phyloP scores from a whole-genome alignment of 2,113 vertebrate genomes.

The Silurus glanis region DNA sequence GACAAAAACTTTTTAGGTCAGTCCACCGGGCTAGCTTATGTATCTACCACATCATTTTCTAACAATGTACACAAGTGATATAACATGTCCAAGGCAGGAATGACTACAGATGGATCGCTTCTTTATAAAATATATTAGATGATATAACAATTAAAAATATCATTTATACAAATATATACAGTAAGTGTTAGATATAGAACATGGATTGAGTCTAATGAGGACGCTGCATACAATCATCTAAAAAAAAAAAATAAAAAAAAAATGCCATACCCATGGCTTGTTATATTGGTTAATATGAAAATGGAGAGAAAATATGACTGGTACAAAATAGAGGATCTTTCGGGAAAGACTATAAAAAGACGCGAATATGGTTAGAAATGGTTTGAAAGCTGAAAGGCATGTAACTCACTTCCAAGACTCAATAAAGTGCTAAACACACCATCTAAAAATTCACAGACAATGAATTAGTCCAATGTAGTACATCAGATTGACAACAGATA shows the following conservation, averaged over 20 bases:
- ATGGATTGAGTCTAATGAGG: constrained; percentile 2
- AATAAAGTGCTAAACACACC: constrained; percentile 83
- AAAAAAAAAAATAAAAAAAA: constrained; percentile 38
- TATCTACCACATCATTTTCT: neutral
- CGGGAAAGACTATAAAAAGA: constrained; percentile 55
- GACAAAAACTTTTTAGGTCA: neutral
- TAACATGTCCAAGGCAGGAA: constrained; percentile 39
- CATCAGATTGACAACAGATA: constrained; percentile 34
- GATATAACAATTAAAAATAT: constrained; percentile 2
- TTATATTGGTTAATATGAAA: constrained; percentile 41
- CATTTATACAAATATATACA: constrained; percentile 42
- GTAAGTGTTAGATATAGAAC: constrained; percentile 4
- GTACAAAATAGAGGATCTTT: constrained; percentile 42
- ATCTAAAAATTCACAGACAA: constrained; percentile 69
- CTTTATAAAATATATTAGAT: constrained; percentile 37
- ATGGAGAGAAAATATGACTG: constrained; percentile 34
- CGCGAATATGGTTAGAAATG: constrained; percentile 43
- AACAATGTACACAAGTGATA: constrained; percentile 10
- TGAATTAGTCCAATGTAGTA: constrained; percentile 33
- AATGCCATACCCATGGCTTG: constrained; percentile 39
- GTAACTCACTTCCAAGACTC: constrained; percentile 56
- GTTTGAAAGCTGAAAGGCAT: constrained; percentile 48
- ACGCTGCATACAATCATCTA: constrained; percentile 25
- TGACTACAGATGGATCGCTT: constrained; percentile 32
- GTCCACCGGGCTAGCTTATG: constrained; percentile 22